Conservation (phyloP, 2,797 vertebrate species). For the Etheostoma nigrum region DNA sequence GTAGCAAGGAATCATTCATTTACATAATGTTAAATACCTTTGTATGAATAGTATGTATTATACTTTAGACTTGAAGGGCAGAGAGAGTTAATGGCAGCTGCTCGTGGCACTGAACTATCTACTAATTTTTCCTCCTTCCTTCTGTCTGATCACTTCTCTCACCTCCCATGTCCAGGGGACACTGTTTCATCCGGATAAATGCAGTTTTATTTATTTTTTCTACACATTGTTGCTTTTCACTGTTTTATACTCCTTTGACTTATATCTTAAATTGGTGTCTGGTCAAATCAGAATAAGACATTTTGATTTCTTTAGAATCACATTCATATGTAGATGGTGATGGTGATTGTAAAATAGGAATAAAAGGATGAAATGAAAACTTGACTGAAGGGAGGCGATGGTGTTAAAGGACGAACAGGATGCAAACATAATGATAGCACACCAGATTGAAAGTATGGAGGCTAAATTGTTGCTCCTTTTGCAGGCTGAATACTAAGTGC, state of each 20-base stretch:
- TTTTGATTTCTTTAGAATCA: background rate
- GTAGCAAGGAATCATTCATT: background rate
- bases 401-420: background rate
- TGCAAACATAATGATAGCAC: background rate
- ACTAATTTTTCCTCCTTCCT: background rate
- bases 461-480: slow-evolving; percentile 11
- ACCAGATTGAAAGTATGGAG: background rate
- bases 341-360: background rate
- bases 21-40: background rate
- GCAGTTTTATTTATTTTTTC: slow-evolving; percentile 24
- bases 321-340: background rate
- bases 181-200: slow-evolving; percentile 12
- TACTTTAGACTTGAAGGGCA: slow-evolving; percentile 21
- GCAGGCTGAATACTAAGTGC: slow-evolving; percentile 8
- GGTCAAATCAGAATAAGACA: slow-evolving; percentile 20
- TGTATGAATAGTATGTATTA: background rate
- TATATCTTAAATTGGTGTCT: background rate
- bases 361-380: background rate
- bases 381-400: background rate
- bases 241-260: background rate
- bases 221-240: slow-evolving; percentile 10
- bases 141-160: background rate
- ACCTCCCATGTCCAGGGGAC: slow-evolving; percentile 22
- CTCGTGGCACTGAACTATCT: background rate
- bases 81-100: slow-evolving; percentile 31